These are phyloP conservation scores for Motacilla tschutschensis DNA, from an alignment of 2,113 vertebrate genomes.

Conservation along the genomic window DNA sequence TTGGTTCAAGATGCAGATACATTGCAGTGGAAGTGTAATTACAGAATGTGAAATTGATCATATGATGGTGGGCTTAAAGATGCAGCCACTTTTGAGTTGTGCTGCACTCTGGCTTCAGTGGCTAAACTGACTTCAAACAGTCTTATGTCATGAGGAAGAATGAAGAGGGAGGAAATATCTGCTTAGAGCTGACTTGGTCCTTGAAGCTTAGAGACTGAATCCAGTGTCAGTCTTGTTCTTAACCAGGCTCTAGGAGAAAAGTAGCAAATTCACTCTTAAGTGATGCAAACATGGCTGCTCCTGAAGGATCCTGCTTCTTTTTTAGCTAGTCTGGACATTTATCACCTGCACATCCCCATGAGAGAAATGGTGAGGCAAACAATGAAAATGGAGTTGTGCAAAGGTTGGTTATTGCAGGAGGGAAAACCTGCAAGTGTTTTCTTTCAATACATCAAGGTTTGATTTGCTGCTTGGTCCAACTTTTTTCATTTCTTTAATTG, in stretches of 20 bases:
- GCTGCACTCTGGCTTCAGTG: neutral
- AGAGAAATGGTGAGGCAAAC: neutral
- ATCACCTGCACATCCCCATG: neutral
- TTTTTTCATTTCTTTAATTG: constrained; percentile 41
- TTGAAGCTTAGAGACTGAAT: constrained; percentile 28
- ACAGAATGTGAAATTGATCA: neutral
- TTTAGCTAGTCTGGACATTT: neutral
- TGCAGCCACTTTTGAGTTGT: neutral
- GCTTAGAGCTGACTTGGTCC: neutral
- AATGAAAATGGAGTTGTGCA: neutral
- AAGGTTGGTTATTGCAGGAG: neutral
- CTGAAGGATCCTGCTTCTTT: neutral
- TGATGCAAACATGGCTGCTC: neutral
- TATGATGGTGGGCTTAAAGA: neutral
- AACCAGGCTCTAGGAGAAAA: neutral
- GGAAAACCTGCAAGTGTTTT: neutral
- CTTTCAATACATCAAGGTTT: constrained; percentile 14
- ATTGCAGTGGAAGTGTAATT: neutral
- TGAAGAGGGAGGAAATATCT: neutral
- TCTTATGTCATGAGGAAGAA: neutral
- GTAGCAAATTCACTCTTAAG: neutral
- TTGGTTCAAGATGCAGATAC: neutral
- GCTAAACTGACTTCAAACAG: neutral
- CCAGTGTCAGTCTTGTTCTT: neutral
- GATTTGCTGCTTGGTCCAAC: constrained; percentile 42